Evolutionary conservation across 2,888 invertebrate species (phyloP).

Genomic region (Athalia circularis): DNA sequence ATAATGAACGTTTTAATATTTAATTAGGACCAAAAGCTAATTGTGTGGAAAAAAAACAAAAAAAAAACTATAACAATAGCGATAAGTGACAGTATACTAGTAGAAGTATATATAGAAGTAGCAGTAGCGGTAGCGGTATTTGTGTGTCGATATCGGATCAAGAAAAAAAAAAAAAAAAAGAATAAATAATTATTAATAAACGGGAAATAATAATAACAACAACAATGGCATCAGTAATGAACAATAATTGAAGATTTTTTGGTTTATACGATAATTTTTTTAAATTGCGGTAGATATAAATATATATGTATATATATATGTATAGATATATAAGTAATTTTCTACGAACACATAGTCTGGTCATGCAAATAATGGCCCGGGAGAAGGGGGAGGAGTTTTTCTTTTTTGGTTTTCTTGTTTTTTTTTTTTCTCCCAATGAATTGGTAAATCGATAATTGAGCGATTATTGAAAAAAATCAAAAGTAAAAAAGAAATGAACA

Average conservation of each 20-base stretch:
- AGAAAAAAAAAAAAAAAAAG: too few relatives aligned
- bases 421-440: background rate
- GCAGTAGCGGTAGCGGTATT: background rate
- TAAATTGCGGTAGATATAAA: background rate
- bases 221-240: background rate
- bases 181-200: too few relatives aligned
- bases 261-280: background rate
- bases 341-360: constrained; percentile 72
- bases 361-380: constrained; percentile 74
- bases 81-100: background rate
- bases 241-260: background rate
- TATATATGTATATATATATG: constrained; percentile 2
- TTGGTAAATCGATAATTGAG: too few relatives aligned
- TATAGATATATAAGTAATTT: constrained; percentile 46
- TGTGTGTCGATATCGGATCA: background rate
- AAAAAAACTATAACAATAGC: background rate
- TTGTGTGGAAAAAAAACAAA: background rate
- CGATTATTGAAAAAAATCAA: too few relatives aligned
- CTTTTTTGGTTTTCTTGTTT: constrained; percentile 3
- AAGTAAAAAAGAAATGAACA: too few relatives aligned
- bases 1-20: too few relatives aligned
- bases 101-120: background rate
- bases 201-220: too few relatives aligned
- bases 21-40: background rate
- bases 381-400: constrained; percentile 66